Percentiles rank a stretch among this genome's conserved stretches.
Evolutionary conservation across 2,888 invertebrate species (phyloP).

Genomic region (Clivina fossor): DNA sequence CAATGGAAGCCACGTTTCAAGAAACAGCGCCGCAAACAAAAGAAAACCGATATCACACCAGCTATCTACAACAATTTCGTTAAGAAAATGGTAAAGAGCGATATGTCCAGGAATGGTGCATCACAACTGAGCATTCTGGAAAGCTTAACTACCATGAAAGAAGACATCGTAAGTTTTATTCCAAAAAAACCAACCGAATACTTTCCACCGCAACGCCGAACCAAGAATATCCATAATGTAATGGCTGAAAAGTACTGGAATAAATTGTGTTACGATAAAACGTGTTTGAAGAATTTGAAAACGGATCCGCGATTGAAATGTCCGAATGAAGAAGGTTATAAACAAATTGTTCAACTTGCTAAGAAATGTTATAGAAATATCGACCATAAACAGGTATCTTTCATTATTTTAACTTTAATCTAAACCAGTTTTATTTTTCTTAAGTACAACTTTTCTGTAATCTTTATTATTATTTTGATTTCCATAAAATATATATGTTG

Average conservation of each 20-base stretch:
- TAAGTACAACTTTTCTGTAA: no score
- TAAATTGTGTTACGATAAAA: slow-evolving; percentile 52
- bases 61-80: slow-evolving; percentile 11
- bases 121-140: slow-evolving; percentile 43
- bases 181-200: slow-evolving; percentile 45
- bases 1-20: slow-evolving; percentile 34
- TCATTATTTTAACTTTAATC: background rate
- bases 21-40: slow-evolving; percentile 42
- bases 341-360: slow-evolving; percentile 45
- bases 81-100: slow-evolving; percentile 6
- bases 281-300: slow-evolving; percentile 50
- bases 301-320: slow-evolving; percentile 46
- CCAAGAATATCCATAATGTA: slow-evolving; percentile 50
- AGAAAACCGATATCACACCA: slow-evolving; percentile 20
- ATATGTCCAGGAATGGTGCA: background rate
- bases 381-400: slow-evolving; percentile 48
- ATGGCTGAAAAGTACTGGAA: slow-evolving; percentile 54
- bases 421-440: no score
- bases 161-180: slow-evolving; percentile 45
- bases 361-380: slow-evolving; percentile 48
- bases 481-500: no score
- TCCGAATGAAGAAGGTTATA: slow-evolving; percentile 50
- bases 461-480: no score
- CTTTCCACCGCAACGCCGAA: slow-evolving; percentile 50
- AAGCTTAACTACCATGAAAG: slow-evolving; percentile 46